These are phyloP conservation scores for Lagorchestes hirsutus DNA, from an alignment of 2,797 vertebrate genomes.

Conservation along the genomic window DNA sequence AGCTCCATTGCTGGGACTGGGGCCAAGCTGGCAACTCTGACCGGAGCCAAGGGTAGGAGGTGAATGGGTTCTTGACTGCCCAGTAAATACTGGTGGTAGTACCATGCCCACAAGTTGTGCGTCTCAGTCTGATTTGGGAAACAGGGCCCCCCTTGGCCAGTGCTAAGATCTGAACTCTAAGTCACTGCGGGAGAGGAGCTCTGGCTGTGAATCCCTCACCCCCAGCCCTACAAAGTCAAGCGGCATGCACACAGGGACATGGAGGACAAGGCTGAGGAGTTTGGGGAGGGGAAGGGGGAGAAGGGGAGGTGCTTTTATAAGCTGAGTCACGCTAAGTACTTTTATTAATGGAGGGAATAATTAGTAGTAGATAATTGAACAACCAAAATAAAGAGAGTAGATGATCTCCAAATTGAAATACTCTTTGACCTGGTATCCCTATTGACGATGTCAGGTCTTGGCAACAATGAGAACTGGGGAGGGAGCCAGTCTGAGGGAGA, in stretches of 20 bases:
- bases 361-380: not conserved
- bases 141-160: not conserved
- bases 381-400: not conserved
- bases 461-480: not conserved
- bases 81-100: not conserved
- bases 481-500: not conserved
- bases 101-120: not conserved
- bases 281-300: not conserved
- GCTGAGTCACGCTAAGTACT: not conserved
- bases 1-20: not conserved
- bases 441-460: not conserved
- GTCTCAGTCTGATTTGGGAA: not conserved
- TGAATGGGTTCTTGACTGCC: conserved; percentile 2
- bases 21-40: not conserved
- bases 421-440: not conserved
- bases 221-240: not conserved
- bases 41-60: not conserved
- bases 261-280: not conserved
- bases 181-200: not conserved
- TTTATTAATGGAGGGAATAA: not conserved
- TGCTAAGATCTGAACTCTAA: not conserved
- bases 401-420: not conserved
- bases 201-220: not conserved
- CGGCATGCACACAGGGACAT: not conserved
- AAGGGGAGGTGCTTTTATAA: not conserved